Base-by-base conservation (phyloP, 2,113 vertebrate genomes). In the Caloenas nicobarica region DNA sequence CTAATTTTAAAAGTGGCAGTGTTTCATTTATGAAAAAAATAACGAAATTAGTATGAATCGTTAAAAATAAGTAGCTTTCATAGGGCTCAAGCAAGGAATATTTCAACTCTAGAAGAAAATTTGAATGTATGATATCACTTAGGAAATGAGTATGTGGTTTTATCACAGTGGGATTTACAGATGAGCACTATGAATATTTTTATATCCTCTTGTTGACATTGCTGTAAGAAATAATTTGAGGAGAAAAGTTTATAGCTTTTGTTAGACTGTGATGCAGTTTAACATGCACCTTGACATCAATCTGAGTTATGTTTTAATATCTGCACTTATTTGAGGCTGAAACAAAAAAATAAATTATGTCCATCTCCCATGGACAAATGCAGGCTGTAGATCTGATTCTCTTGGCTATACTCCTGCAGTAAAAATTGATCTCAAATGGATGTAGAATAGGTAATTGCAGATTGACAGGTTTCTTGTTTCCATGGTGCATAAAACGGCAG, bases 381-480 rank as follows among this genome's bases (percentile, higher is more conserved):
- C 0, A 29, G 24, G n/a, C 85, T 94, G 56, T 77, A 83, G 76
- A 38, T 70, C 19, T 5, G 11, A 70, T 83, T 46, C 60, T 92
- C 46, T 72, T 92, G 61, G 62, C 80, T 78, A 3, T 62, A 54
- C 34, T 88, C 34, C 46, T 64, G 58, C 81, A 77, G 64, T 69
- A 81, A 74, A 83, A 86, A 58, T 78, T 66, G 51, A 84, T 88
- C 36, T 92, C 54, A 84, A 38, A 86, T 84, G 16, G 64, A 33
- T 91, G 26, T 74, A 53, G 62, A 95, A 86, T 76, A 91, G 69
- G 82, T 93, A 96, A 62, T 89, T 83, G 54, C 51, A 87, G 62
- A 95, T 92, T 95, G 85, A 83, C 65, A 93, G 38, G 42, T 84
- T 96, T 74, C 78, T 93, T 56, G 87, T 95, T 97, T 95, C 96